phyloP scores from a whole-genome alignment of 2,797 vertebrate genomes.

The Bovichtus diacanthus region DNA sequence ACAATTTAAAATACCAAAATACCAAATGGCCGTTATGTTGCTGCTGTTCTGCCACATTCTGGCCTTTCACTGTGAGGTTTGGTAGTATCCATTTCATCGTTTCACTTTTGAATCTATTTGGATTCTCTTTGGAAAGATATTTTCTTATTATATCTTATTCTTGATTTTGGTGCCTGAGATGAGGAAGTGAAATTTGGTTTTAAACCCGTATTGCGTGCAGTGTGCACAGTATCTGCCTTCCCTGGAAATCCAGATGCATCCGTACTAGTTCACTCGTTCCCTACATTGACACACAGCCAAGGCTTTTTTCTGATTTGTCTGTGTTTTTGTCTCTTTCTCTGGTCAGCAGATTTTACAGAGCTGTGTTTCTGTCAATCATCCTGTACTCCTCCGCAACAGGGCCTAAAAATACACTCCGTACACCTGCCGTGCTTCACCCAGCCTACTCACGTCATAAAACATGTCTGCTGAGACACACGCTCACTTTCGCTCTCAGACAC shows the following conservation, averaged over 20 bases:
- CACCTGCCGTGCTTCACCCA: constrained; percentile 69
- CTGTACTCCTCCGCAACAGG: constrained; percentile 48
- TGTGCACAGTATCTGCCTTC: background rate
- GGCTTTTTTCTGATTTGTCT: background rate
- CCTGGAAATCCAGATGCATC: constrained; percentile 13
- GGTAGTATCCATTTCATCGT: background rate
- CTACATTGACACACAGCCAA: background rate
- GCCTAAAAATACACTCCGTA: constrained; percentile 69
- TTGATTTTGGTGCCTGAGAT: background rate
- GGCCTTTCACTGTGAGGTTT: background rate
- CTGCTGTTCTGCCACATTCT: background rate
- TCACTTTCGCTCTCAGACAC: constrained; percentile 38
- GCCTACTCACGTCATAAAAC: constrained; percentile 62
- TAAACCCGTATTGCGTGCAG: background rate
- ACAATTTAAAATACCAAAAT: background rate
- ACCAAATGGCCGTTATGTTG: background rate
- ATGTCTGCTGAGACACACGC: constrained; percentile 46
- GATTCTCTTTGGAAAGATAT: background rate
- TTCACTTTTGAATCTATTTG: constrained; percentile 1
- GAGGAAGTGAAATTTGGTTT: constrained; percentile 12
- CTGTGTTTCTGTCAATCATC: constrained; percentile 46
- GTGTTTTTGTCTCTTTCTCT: constrained; percentile 37
- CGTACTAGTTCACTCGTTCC: background rate
- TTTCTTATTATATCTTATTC: constrained; percentile 1
- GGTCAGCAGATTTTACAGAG: constrained; percentile 49